Conservation (phyloP, 2,113 vertebrate genomes). For the Dipodomys spectabilis region DNA sequence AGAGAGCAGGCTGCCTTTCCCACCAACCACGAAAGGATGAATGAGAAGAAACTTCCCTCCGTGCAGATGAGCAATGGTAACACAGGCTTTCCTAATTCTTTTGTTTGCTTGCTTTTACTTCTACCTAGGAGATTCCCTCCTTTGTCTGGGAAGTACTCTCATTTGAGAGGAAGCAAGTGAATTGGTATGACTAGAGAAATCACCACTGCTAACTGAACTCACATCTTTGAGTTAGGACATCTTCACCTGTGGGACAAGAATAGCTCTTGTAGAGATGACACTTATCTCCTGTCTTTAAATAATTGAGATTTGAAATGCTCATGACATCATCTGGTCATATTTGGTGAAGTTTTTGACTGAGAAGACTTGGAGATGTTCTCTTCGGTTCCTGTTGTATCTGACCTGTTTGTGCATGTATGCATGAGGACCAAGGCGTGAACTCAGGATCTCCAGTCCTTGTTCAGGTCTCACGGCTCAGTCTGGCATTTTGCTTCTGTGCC, state of each 20-base stretch:
- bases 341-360: too few species aligned
- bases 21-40: constrained; percentile 86
- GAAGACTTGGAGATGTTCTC: too few species aligned
- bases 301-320: too few species aligned
- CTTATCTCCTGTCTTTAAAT: too few species aligned
- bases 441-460: too few species aligned
- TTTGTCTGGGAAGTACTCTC: background rate
- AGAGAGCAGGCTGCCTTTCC: constrained; percentile 88
- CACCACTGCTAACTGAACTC: background rate
- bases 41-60: constrained; percentile 82
- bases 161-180: constrained; percentile 40
- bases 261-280: background rate
- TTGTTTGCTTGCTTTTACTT: constrained; percentile 26
- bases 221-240: constrained; percentile 16
- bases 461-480: too few species aligned
- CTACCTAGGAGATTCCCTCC: background rate
- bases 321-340: too few species aligned
- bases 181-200: background rate
- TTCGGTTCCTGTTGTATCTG: too few species aligned
- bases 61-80: constrained; percentile 88
- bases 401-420: too few species aligned
- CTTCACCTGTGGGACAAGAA: background rate
- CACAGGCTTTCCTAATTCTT: constrained; percentile 4
- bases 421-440: too few species aligned
- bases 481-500: too few species aligned